Evolutionary conservation across 2,888 invertebrate genomes (phyloP), one percentile per base, ranked within the genome.

Genomic region (Taphrorychus bicolor): DNA sequence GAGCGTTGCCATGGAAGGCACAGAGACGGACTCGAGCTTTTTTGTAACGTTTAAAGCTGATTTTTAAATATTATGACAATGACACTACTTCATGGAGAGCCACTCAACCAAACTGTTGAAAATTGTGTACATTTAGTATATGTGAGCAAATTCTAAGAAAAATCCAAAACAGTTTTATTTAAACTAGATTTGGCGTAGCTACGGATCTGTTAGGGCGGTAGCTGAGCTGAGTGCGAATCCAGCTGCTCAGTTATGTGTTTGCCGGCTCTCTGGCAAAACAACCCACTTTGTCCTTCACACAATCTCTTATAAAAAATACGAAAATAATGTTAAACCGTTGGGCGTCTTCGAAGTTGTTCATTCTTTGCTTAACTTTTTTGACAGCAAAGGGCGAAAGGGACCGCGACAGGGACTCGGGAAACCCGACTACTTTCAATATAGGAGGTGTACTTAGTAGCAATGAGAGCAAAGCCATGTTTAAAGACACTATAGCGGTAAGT

Each of bases 361-460:
- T 45, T 45, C 14, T 7, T 14, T 45, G 14, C 14, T 45, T 45
- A 45, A 14, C 5, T 18, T 14, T 45, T 45, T 3, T 45, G 14
- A 45, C 9, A n/a, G 14, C 51, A 45, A 5, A n/a, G 14, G 7
- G 45, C 51, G 19, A 69, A 45, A 64, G 63, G 16, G 62, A 69
- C 14, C 49, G 72, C 4, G 79, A 79, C 52, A 48, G 72, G 3
- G 79, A 79, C 52, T 77, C 79, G 77, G 73, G 74, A 7, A 81
- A 81, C 75, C 81, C 81, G 0, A 80, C 78, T 4, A 79, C 88
- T 73, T 95, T 92, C 82, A 94, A 94, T 78, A 94, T 97, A 68
- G 96, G 96, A 17, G 96, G 95, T n/a, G 95, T 97, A 1, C 87
- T 97, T 18, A 94, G 94, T 69, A 92, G 90, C 81, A 90, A 90